These are phyloP conservation scores for Furcifer pardalis DNA, from an alignment of 2,797 vertebrate genomes.

Conservation along the genomic window DNA sequence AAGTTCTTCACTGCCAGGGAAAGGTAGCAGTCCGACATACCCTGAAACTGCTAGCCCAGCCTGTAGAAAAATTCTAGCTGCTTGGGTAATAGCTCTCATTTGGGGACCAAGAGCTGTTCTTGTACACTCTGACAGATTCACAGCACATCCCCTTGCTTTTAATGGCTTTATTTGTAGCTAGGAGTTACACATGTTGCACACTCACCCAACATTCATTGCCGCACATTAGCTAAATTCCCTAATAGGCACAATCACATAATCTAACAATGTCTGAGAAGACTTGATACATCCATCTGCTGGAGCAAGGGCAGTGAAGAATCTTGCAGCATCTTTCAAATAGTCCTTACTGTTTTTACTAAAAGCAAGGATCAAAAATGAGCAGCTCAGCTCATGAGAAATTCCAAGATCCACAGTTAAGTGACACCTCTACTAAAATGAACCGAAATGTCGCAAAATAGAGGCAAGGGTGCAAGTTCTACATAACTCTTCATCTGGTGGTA, in stretches of 20 bases:
- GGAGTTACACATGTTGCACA: neutral
- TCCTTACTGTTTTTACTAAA: neutral
- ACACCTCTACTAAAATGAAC: neutral
- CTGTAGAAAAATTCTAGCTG: conserved; percentile 34
- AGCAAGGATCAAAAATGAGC: neutral
- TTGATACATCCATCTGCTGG: neutral
- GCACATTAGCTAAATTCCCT: neutral
- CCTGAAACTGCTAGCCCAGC: conserved; percentile 34
- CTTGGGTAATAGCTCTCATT: conserved; percentile 43
- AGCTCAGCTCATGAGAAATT: neutral
- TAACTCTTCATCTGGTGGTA: neutral
- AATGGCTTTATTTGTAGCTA: neutral
- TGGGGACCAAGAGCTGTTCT: conserved; percentile 29
- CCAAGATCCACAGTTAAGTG: neutral
- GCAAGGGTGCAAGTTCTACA: neutral
- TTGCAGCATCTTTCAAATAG: neutral
- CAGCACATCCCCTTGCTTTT: neutral
- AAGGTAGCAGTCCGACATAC: conserved; percentile 29
- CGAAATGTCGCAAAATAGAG: neutral
- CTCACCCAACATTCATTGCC: neutral
- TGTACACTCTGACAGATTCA: conserved; percentile 38
- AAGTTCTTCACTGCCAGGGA: conserved; percentile 24
- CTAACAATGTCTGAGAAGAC: neutral
- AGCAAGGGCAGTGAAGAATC: neutral
- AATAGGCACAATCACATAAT: neutral